Conservation (phyloP, 2,888 invertebrate species). For the Romanomermis culicivorax region DNA sequence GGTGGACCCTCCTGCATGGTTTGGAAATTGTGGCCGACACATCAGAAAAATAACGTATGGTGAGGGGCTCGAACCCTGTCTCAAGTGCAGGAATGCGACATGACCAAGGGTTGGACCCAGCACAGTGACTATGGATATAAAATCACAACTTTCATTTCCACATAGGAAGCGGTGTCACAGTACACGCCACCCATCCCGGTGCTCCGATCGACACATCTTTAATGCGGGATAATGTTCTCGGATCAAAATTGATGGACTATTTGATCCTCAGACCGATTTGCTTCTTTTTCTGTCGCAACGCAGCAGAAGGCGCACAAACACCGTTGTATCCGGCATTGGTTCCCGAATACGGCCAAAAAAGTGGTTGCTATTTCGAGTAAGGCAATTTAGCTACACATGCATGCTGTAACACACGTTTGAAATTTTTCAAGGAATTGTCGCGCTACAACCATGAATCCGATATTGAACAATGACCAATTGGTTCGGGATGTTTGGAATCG, state of each 20-base stretch:
- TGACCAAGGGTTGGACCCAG: too few relatives aligned
- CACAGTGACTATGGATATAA: too few relatives aligned
- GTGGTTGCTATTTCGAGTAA: slow-evolving; percentile 8
- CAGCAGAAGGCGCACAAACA: slow-evolving; percentile 4
- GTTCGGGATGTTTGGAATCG: slow-evolving; percentile 5
- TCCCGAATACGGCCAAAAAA: not conserved
- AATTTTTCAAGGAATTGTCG: slow-evolving; percentile 1
- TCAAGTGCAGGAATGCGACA: not conserved
- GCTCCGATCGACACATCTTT: slow-evolving; percentile 1
- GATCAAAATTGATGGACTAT: not conserved
- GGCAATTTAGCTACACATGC: not conserved
- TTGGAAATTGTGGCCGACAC: not conserved
- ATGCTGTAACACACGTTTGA: not conserved
- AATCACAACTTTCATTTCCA: too few relatives aligned
- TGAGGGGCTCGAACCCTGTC: not conserved
- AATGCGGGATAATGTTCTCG: not conserved
- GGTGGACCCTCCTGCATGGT: too few relatives aligned
- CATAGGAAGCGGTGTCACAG: slow-evolving; percentile 6
- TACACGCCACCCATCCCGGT: slow-evolving; percentile 7
- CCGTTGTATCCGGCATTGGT: slow-evolving; percentile 4
- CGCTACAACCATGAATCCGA: not conserved
- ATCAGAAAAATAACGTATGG: too few relatives aligned
- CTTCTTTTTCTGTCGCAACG: not conserved
- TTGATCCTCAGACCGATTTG: not conserved
- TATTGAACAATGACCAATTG: not conserved